Evolutionary conservation across 2,888 invertebrate genomes (phyloP).

Genomic region (Geophilus truncorum): DNA sequence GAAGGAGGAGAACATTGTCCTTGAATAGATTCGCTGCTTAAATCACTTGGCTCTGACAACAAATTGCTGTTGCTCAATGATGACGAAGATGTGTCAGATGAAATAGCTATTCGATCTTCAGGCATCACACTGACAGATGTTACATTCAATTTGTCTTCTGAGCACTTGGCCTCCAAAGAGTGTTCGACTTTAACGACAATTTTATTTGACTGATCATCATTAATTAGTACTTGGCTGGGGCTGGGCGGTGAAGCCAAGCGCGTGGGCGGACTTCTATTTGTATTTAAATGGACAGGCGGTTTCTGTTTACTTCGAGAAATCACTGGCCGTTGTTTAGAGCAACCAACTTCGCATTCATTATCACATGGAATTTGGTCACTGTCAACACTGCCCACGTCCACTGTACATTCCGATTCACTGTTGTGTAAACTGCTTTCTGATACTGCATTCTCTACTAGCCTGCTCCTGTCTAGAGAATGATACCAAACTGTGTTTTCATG

Average conservation of each 20-base stretch:
- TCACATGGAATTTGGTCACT: background rate
- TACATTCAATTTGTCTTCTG: background rate
- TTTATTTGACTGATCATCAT: background rate
- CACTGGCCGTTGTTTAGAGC: background rate
- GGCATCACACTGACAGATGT: background rate
- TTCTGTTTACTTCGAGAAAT: background rate
- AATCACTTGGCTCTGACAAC: background rate
- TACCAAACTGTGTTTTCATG: background rate
- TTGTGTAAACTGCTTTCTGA: background rate
- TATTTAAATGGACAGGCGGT: conserved; percentile 2
- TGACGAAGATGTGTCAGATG: background rate
- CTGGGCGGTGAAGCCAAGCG: background rate
- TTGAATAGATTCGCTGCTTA: background rate
- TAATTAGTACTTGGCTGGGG: background rate
- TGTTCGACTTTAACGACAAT: background rate
- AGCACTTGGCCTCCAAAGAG: background rate
- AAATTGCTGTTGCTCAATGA: background rate
- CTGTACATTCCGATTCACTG: background rate
- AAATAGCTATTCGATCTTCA: background rate
- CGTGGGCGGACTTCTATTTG: background rate
- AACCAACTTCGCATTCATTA: background rate
- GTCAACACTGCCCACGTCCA: background rate
- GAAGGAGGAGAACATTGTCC: background rate
- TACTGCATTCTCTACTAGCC: background rate
- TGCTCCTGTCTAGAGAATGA: conserved; percentile 23